Conservation (phyloP, 2,888 invertebrate species). For the Teleiodes luculella region DNA sequence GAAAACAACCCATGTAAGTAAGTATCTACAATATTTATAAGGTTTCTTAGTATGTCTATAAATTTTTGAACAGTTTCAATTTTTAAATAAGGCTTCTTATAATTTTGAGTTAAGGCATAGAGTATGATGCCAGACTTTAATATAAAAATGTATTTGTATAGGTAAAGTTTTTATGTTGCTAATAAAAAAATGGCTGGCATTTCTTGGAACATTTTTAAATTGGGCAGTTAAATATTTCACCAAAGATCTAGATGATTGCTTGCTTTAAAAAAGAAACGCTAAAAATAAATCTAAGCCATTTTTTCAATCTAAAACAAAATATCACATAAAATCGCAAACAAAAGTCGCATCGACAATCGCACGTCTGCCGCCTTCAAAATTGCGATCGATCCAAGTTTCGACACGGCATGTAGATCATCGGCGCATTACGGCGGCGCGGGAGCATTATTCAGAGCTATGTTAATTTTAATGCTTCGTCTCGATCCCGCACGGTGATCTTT, state of each 20-base stretch:
- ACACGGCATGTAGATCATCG: conserved; percentile 33
- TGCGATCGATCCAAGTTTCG: conserved; percentile 26
- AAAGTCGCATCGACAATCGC: neutral
- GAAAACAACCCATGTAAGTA: too few species aligned
- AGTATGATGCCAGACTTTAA: too few species aligned
- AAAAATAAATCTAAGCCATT: neutral
- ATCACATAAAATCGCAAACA: neutral
- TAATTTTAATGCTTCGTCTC: conserved; percentile 23
- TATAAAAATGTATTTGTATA: too few species aligned
- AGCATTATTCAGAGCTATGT: conserved; percentile 14
- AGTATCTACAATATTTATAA: too few species aligned
- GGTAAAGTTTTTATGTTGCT: too few species aligned
- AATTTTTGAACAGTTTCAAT: too few species aligned
- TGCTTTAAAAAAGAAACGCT: neutral
- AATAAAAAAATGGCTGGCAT: too few species aligned
- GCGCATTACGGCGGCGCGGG: conserved; percentile 14
- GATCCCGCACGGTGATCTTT: conserved; percentile 22
- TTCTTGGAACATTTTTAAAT: too few species aligned
- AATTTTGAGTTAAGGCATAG: too few species aligned
- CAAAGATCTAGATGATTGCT: neutral
- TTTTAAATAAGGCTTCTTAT: too few species aligned
- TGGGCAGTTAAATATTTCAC: too few species aligned
- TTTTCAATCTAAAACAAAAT: neutral
- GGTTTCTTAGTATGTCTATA: too few species aligned
- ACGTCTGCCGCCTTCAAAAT: neutral